phyloP scores from a whole-genome alignment of 2,113 vertebrate species.

The Phylloscopus whistleri region DNA sequence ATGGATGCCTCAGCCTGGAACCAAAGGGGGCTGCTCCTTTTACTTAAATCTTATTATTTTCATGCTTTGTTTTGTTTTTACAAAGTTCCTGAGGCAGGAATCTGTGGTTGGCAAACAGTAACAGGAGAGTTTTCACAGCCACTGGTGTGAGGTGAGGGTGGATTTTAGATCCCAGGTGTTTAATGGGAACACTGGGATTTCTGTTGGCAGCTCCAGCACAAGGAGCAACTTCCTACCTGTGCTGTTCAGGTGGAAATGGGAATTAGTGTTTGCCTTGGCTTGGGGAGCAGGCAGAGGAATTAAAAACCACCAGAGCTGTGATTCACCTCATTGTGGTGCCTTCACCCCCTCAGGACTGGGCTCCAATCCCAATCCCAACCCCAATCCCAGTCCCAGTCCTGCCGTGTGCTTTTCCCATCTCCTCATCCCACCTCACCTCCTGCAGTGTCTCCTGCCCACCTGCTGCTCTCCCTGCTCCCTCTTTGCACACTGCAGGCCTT shows the following conservation, averaged over 20 bases:
- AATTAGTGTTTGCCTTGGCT: not conserved
- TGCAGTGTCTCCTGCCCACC: not conserved
- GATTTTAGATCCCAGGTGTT: not conserved
- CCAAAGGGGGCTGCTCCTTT: not conserved
- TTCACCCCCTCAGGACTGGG: not conserved
- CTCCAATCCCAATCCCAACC: not conserved
- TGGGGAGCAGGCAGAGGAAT: not conserved
- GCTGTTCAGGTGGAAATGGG: not conserved
- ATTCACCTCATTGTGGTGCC: not conserved
- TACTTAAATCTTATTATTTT: not conserved
- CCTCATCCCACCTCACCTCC: not conserved
- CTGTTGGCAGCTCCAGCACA: not conserved
- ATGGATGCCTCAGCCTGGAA: not conserved
- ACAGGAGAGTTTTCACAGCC: not conserved
- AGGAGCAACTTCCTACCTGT: not conserved
- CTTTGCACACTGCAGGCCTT: not conserved
- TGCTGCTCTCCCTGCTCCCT: not conserved
- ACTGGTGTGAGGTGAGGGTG: not conserved
- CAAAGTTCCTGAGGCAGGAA: not conserved
- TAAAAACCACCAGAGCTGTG: fast-evolving
- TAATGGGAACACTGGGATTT: fast-evolving
- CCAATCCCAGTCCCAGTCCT: not conserved
- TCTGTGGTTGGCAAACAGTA: not conserved
- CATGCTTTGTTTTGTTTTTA: not conserved
- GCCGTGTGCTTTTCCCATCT: not conserved